phyloP scores from a whole-genome alignment of 1,140 invertebrate species.

The Fopius arisanus region DNA sequence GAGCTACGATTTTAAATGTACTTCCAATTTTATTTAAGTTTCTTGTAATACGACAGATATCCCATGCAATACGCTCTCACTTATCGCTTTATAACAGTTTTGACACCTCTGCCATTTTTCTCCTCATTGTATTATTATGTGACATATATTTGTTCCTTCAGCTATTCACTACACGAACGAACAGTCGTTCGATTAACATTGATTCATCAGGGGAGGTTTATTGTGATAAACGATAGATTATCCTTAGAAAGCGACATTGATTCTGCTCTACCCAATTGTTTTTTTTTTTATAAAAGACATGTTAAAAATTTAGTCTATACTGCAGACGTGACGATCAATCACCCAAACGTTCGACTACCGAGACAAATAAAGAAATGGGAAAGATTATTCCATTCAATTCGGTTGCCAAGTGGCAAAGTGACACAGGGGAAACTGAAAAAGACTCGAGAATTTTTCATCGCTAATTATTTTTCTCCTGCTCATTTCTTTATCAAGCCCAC shows the following conservation, averaged over 20 bases:
- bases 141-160: slow-evolving; percentile 7
- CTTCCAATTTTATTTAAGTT: neutral
- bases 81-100: neutral
- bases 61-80: neutral
- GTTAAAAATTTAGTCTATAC: neutral
- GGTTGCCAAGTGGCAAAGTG: no score
- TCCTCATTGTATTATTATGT: neutral
- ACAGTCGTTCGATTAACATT: neutral
- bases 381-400: neutral
- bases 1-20: neutral
- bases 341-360: neutral
- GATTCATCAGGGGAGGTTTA: slow-evolving; percentile 2
- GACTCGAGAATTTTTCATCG: no score
- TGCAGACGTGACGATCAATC: neutral
- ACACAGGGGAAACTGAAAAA: no score
- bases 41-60: neutral
- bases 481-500: no score
- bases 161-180: slow-evolving; percentile 5
- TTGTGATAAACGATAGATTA: slow-evolving; percentile 5
- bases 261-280: neutral
- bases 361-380: slow-evolving; percentile 1
- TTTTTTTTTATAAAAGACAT: slow-evolving; percentile 1
- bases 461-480: no score
- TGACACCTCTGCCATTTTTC: neutral
- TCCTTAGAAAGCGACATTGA: slow-evolving; percentile 2